Evolutionary conservation across 2,113 vertebrate species (phyloP), one percentile per base, ranked within the genome.

Genomic region (Phrynosoma blainvillii): DNA sequence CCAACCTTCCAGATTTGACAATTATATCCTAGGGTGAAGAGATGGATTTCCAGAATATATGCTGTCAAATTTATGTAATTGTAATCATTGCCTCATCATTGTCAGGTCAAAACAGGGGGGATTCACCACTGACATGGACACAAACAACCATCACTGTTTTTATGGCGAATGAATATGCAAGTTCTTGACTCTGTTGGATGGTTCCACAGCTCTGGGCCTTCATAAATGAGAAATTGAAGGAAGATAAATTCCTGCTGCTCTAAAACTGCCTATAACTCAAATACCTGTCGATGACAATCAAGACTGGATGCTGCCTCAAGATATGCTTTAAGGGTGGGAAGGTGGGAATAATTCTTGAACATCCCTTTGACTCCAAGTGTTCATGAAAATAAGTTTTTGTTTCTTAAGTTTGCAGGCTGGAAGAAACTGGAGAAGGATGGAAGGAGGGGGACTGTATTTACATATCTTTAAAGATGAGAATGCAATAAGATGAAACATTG

Each of bases 381-480:
- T 52, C 65, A 74, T 59, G 78, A 88, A 87, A 89, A 88, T 92
- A 95, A 96, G 81, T 96, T 94, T 89, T 85, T 81, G 82, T 90
- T 82, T 84, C 94, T 84, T 90, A 95, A 93, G 91, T 95, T 92
- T 84, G 87, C 89, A 89, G 88, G 90, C 88, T 91, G 84, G 91
- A 77, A 80, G 86, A 86, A 94, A 94, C 91, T 0, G 47, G 40
- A 18, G 42, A 54, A 27, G 76, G 10, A 62, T 47, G 11, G 30
- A 56, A 71, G 52, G 88, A 91, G 95, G 91, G 8, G 18, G 92
- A 68, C 32, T 91, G 89, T 91, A 95, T 94, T 95, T 93, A 88
- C 86, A 84, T 92, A 90, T 95, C 92, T 94, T 92, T 92, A 90
- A 95, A 94, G 93, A 93, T 90, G 93, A 93, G 93, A 94, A 95